Evolutionary conservation across 2,888 invertebrate genomes (phyloP).

Genomic region (Ethmia dodecea): DNA sequence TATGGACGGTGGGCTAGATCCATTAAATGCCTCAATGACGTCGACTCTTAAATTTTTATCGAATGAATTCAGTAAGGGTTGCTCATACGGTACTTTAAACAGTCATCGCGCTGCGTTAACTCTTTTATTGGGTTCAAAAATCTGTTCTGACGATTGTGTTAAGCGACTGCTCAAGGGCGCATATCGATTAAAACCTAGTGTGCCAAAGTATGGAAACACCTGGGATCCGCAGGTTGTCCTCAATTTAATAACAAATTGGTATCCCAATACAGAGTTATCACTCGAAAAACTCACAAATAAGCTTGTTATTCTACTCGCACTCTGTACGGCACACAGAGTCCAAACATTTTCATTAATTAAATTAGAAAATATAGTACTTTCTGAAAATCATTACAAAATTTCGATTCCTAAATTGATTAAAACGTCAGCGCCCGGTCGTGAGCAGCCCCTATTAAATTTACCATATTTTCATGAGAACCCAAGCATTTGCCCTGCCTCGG

Average conservation of each 20-base stretch:
- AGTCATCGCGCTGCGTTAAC: conserved; percentile 26
- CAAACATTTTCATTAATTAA: conserved; percentile 9
- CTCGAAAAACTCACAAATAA: conserved; percentile 16
- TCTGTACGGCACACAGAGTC: conserved; percentile 16
- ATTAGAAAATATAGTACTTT: neutral
- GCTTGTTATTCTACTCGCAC: conserved; percentile 19
- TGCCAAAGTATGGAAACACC: conserved; percentile 23
- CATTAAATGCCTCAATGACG: neutral
- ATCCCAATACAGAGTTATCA: conserved; percentile 14
- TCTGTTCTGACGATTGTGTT: conserved; percentile 17
- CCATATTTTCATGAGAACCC: neutral
- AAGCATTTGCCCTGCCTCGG: neutral
- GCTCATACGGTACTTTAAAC: conserved; percentile 22
- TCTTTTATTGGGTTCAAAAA: conserved; percentile 20
- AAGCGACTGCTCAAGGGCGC: conserved; percentile 25
- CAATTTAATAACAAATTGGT: conserved; percentile 18
- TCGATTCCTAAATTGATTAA: neutral
- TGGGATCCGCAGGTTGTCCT: conserved; percentile 27
- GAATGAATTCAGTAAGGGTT: conserved; percentile 19
- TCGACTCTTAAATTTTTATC: conserved; percentile 17
- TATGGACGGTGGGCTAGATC: conserved; percentile 1
- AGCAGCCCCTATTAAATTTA: neutral
- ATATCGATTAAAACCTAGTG: conserved; percentile 21
- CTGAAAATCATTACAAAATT: neutral
- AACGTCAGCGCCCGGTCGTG: neutral